phyloP scores from a whole-genome alignment of 2,888 invertebrate species.

The Linnaemya vulpina region DNA sequence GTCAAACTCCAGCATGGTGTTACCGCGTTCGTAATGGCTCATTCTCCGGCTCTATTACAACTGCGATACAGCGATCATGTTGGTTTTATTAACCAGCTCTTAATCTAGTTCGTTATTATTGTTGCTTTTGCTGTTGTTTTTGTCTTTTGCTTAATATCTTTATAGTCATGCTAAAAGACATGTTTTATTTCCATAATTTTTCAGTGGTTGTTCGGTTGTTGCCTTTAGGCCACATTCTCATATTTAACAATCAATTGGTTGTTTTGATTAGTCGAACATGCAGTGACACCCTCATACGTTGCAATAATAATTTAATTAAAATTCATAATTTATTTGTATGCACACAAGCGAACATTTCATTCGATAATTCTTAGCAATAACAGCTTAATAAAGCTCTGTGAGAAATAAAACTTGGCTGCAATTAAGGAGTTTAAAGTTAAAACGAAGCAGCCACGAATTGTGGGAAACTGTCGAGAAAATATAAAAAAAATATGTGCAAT shows the following conservation, averaged over 20 bases:
- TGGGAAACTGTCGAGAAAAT: constrained; percentile 3
- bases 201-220: constrained; percentile 4
- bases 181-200: background rate
- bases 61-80: background rate
- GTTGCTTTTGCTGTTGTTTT: background rate
- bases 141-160: constrained; percentile 31
- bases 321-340: constrained; percentile 61
- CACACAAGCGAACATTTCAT: background rate
- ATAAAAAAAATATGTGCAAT: background rate
- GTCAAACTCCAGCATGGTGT: background rate
- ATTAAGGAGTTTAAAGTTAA: background rate
- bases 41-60: constrained; percentile 6
- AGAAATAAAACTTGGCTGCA: background rate
- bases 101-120: constrained; percentile 43
- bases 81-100: constrained; percentile 37
- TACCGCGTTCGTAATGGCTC: background rate
- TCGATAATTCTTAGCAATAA: constrained; percentile 9
- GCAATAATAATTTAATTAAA: constrained; percentile 70
- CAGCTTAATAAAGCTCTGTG: background rate
- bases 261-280: constrained; percentile 61
- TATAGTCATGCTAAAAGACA: constrained; percentile 31
- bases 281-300: constrained; percentile 67
- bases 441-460: constrained; percentile 5
- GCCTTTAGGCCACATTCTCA: constrained; percentile 57
- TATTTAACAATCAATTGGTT: constrained; percentile 67